Conservation (phyloP, 2,797 vertebrate genomes). For the Fratercula arctica region DNA sequence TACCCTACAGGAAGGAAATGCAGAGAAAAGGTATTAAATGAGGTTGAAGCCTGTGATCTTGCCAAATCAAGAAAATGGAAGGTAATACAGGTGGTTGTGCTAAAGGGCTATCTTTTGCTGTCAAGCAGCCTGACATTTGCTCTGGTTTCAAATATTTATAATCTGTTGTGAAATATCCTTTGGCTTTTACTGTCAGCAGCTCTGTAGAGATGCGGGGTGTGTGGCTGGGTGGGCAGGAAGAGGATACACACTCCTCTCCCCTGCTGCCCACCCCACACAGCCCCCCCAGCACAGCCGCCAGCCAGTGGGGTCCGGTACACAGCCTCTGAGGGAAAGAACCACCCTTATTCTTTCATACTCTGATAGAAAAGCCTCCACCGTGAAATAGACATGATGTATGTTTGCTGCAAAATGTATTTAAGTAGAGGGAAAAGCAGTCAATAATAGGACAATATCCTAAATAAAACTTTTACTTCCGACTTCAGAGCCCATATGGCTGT, state of each 20-base stretch:
- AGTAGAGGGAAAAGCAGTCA: background rate
- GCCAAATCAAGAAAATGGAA: conserved; percentile 28
- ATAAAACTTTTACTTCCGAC: background rate
- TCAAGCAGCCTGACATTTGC: conserved; percentile 18
- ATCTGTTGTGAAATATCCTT: conserved; percentile 7
- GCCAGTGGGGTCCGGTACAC: background rate
- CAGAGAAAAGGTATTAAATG: background rate
- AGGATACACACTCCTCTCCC: background rate
- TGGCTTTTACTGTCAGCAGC: background rate
- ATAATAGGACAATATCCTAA: background rate
- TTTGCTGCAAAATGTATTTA: background rate
- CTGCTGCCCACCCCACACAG: background rate
- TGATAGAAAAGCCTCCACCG: background rate
- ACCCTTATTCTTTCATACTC: background rate
- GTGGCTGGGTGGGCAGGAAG: background rate
- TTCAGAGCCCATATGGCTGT: background rate
- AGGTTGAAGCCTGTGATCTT: conserved; percentile 34
- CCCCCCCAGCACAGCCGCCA: rapidly evolving
- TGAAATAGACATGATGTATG: rapidly evolving
- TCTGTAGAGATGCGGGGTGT: rapidly evolving
- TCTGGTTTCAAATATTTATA: conserved; percentile 22
- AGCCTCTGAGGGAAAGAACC: background rate
- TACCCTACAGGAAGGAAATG: conserved; percentile 2
- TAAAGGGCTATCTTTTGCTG: conserved; percentile 13
- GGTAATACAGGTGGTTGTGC: conserved; percentile 1